These are phyloP conservation scores for Mohoua ochrocephala DNA, from an alignment of 2,113 vertebrate species.

Conservation along the genomic window DNA sequence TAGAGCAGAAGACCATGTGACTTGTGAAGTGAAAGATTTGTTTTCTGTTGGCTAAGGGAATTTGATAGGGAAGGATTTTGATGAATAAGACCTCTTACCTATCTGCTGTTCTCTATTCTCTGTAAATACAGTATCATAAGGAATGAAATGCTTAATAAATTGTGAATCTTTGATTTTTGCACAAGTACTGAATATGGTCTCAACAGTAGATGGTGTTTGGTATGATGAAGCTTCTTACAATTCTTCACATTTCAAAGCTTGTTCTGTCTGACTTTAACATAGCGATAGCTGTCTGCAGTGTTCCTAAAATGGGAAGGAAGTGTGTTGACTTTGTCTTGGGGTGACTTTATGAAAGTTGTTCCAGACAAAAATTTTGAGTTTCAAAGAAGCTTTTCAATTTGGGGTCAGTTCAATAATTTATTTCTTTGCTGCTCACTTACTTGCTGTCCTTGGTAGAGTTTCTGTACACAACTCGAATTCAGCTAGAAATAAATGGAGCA, in stretches of 20 bases:
- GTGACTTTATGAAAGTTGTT: background rate
- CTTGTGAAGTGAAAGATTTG: background rate
- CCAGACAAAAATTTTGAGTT: background rate
- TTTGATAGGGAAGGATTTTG: background rate
- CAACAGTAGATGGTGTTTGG: background rate
- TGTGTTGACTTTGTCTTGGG: background rate
- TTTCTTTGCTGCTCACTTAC: background rate
- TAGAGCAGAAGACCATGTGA: background rate
- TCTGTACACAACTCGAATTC: background rate
- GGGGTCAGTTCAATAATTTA: background rate
- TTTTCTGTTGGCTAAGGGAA: background rate
- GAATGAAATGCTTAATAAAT: background rate
- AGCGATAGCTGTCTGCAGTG: background rate
- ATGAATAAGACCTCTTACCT: background rate
- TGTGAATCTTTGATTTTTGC: background rate
- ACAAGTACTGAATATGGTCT: fast-evolving
- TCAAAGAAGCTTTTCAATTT: background rate
- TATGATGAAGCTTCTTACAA: background rate
- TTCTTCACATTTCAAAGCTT: background rate
- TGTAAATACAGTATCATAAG: background rate
- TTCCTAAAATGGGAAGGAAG: background rate
- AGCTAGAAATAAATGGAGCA: background rate
- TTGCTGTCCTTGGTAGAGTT: background rate
- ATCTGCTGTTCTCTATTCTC: background rate
- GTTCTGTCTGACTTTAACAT: background rate